Evolutionary conservation across 2,888 invertebrate genomes (phyloP).

Genomic region (Adineta ricciae): DNA sequence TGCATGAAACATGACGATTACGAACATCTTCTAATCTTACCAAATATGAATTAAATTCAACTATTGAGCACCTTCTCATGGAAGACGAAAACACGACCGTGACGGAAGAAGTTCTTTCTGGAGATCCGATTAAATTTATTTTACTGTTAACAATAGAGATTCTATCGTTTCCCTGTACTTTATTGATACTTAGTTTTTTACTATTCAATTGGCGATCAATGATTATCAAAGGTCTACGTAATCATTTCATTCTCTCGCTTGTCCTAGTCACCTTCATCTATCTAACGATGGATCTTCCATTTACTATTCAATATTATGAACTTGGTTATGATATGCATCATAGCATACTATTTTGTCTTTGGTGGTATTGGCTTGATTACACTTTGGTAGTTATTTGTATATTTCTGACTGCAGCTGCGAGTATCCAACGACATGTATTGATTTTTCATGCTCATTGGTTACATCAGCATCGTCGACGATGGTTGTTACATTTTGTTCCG

Average conservation of each 20-base stretch:
- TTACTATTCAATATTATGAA: neutral
- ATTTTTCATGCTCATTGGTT: neutral
- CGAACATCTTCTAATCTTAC: too few species aligned
- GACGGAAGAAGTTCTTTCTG: neutral
- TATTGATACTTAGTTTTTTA: neutral
- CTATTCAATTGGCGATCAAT: neutral
- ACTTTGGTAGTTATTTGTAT: neutral
- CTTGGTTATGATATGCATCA: neutral
- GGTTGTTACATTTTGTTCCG: neutral
- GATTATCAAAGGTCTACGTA: neutral
- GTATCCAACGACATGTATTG: neutral
- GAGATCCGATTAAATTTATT: neutral
- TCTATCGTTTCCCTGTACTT: neutral
- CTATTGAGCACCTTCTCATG: neutral
- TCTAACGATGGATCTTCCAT: neutral
- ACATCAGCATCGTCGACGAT: neutral
- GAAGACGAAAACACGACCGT: neutral
- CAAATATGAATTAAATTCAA: too few species aligned
- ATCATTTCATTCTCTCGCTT: neutral
- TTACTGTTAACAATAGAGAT: neutral
- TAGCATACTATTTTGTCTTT: neutral
- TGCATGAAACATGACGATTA: too few species aligned
- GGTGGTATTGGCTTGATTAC: neutral
- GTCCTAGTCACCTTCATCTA: neutral
- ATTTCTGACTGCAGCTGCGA: neutral